Evolutionary conservation across 2,888 invertebrate species (phyloP).

Genomic region (Lacanobia wlatinum): DNA sequence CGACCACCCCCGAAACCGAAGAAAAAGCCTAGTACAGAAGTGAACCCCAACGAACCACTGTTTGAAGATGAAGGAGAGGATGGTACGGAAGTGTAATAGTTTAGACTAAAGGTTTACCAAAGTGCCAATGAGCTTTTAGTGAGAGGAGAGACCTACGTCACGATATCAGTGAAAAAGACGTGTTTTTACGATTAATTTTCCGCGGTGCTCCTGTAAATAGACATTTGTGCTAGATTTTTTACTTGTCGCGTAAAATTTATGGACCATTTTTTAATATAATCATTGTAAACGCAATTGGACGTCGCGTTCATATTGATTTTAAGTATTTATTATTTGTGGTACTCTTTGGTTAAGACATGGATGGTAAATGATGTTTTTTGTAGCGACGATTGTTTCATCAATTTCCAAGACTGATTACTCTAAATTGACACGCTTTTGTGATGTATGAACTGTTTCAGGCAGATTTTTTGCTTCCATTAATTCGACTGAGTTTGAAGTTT

Average conservation of each 20-base stretch:
- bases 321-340: slow-evolving; percentile 88
- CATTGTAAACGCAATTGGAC: slow-evolving; percentile 61
- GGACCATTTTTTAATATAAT: slow-evolving; percentile 84
- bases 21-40: slow-evolving; percentile 92
- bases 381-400: slow-evolving; percentile 79
- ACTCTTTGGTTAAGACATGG: slow-evolving; percentile 69
- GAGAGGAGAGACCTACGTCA: slow-evolving; percentile 71
- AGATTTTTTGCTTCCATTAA: slow-evolving; percentile 18
- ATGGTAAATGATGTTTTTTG: slow-evolving; percentile 66
- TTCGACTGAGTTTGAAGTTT: slow-evolving; percentile 35
- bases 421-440: slow-evolving; percentile 81
- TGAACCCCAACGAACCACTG: slow-evolving; percentile 92
- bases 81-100: slow-evolving; percentile 95
- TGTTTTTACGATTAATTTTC: slow-evolving; percentile 76
- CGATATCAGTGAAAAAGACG: slow-evolving; percentile 69
- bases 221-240: slow-evolving; percentile 89
- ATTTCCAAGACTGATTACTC: slow-evolving; percentile 89
- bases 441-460: slow-evolving; percentile 54
- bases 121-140: slow-evolving; percentile 89
- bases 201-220: slow-evolving; percentile 90
- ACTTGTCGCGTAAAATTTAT: slow-evolving; percentile 87
- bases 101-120: slow-evolving; percentile 77
- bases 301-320: slow-evolving; percentile 74
- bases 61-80: slow-evolving; percentile 97
- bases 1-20: slow-evolving; percentile 96